Percentiles rank a stretch among this genome's conserved stretches.
phyloP scores from a whole-genome alignment of 1,140 invertebrate species.

The Drosophila arawakana region DNA sequence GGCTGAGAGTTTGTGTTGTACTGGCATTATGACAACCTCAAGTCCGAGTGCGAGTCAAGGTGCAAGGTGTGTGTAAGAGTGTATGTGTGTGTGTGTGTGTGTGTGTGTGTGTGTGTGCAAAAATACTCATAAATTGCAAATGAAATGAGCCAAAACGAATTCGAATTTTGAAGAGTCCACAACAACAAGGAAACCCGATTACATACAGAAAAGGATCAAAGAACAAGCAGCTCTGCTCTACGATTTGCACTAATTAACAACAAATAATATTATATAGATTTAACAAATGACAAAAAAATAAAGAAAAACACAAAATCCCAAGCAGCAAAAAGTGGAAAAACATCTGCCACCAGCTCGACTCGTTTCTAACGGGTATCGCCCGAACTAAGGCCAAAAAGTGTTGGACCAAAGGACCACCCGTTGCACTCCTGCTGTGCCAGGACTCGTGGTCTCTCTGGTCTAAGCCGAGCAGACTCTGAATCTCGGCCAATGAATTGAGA shows the following conservation, averaged over 20 bases:
- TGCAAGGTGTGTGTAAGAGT: constrained; percentile 65
- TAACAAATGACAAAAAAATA: constrained; percentile 33
- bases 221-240: constrained; percentile 5
- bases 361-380: constrained; percentile 50
- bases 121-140: constrained; percentile 81
- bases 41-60: constrained; percentile 30
- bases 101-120: constrained; percentile 14
- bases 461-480: constrained; percentile 22
- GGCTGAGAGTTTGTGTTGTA: constrained; percentile 21
- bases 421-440: constrained; percentile 68
- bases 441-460: constrained; percentile 60
- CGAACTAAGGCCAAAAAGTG: constrained; percentile 64
- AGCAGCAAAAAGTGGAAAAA: constrained; percentile 26
- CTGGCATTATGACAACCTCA: constrained; percentile 67
- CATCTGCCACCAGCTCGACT: constrained; percentile 53
- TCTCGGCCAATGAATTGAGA: constrained; percentile 62
- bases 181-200: constrained; percentile 15
- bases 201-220: constrained; percentile 27
- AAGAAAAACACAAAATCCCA: not conserved
- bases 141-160: constrained; percentile 83
- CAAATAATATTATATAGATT: constrained; percentile 64
- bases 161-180: constrained; percentile 13
- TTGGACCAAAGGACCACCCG: constrained; percentile 72
- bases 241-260: constrained; percentile 75
- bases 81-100: constrained; percentile 1